Base-by-base conservation (phyloP, 37 sponge, comb jelly and placozoan species). In the Amphimedon queenslandica region DNA sequence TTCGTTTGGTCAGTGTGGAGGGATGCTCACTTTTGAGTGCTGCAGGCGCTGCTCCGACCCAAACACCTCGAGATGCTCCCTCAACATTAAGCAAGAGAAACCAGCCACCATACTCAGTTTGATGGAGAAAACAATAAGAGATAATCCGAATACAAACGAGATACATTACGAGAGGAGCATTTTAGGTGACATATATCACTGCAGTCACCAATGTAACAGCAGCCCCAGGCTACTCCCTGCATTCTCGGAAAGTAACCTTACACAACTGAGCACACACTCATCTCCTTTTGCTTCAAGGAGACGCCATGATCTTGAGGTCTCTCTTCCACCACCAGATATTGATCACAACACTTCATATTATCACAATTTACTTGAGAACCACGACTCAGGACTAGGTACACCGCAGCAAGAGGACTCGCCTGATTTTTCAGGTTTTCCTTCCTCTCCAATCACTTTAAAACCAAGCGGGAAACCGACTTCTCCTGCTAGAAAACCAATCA, bases 161-260 rank as follows among this genome's bases (percentile, higher is more conserved):
- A 76, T 87, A 10, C 81, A 80, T 58, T 76, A 76, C 29, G 87
- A 87, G 38, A 69, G 81, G 43, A 87, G 81, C 72, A 87, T 87
- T n/a, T 77, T 87, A 0, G 87, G 87, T 2, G 87, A 87, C 61
- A 80, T 87, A 30, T 87, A 87, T 55, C 87, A 87, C 72, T 87
- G 87, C 55, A 65, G 42, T 37, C 87, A 87, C 28, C 71, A 76
- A n/a, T 87, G 87, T 34, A n/a, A n/a, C n/a, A 36, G 56, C 8
- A 69, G 70, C 27, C 71, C 77, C 2, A 35, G 66, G n/a, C 63
- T 82, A 8, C 0, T 74, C 21, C 76, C 76, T 13, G 76, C 83
- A 25, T 75, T 47, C 41, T 82, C 83, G 0, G 83, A 82, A n/a
- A 76, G 70, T 60, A 82, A 75, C 41, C 20, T 82, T 8, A 61